Base-by-base conservation (phyloP, 2,888 invertebrate genomes). In the Endotricha flammealis region DNA sequence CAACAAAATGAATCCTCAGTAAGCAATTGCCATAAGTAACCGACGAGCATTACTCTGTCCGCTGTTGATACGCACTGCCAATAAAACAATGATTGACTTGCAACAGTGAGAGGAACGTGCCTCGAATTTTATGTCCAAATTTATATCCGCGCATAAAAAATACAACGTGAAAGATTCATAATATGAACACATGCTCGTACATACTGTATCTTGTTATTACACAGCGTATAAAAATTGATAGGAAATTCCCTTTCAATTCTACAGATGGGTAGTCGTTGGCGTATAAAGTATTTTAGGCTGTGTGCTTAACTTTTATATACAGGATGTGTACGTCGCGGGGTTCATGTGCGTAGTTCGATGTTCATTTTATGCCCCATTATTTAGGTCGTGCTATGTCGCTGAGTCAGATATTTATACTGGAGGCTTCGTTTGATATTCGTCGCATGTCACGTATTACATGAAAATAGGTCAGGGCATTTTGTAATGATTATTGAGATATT, bases 71-170 rank as follows among this genome's bases (percentile, higher is more conserved):
- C 53, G 53, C 50, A 59, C 60, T 52, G 53, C 70, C 71, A 79
- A 78, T 82, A 79, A 83, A 82, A 81, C 77, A 81, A 83, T 81
- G 79, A 82, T 82, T 75, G 79, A 82, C 79, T 80, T 60, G 39
- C 61, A 67, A 64, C 65, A 43, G 59, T 10, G 58, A 59, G 56
- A 49, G 36, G 46, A 42, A 72, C 78, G 82, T 80, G 80, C 64
- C 73, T 59, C 34, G 76, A 79, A 77, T 82, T 76, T 77, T 70
- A 76, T 63, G 68, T 56, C 38, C 67, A 64, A 71, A 77, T 82
- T 81, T 80, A 80, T 76, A 73, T 52, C 61, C 58, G 39, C 46
- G 61, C 71, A 64, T 81, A 78, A 81, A 80, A 77, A 73, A 62
- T 47, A 54, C 48, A 52, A 67, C 63, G 71, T 77, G 70, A 72